Conservation (phyloP, 2,888 invertebrate genomes). For the Cremastobaeus sp. region DNA sequence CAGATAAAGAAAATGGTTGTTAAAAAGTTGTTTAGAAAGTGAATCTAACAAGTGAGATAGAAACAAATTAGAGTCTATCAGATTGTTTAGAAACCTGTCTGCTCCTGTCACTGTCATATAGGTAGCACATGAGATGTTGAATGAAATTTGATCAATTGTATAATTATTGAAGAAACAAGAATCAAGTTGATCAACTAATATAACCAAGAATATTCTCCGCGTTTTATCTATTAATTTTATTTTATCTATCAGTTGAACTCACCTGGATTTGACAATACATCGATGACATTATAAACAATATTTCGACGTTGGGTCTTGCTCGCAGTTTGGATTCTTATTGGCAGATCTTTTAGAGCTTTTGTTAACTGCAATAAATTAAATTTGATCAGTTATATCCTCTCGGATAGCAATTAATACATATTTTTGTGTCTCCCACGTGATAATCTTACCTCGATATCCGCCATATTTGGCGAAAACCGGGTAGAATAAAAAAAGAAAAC, state of each 20-base stretch:
- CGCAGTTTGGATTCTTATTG: constrained; percentile 85
- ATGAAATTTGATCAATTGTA: too few species aligned
- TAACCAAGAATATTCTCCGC: too few species aligned
- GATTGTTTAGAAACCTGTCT: too few species aligned
- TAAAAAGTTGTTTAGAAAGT: too few species aligned
- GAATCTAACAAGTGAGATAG: too few species aligned
- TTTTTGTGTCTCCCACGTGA: constrained; percentile 77
- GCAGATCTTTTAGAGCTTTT: constrained; percentile 86
- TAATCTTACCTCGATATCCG: constrained; percentile 83
- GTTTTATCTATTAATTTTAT: too few species aligned
- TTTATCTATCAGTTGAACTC: constrained; percentile 66
- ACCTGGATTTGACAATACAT: constrained; percentile 88
- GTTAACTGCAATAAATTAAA: constrained; percentile 80
- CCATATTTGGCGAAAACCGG: constrained; percentile 80
- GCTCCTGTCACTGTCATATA: too few species aligned
- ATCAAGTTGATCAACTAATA: background rate
- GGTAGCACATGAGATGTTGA: too few species aligned
- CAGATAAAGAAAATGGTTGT: too few species aligned
- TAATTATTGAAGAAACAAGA: too few species aligned
- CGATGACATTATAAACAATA: constrained; percentile 84
- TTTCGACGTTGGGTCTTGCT: constrained; percentile 85
- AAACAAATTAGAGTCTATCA: too few species aligned
- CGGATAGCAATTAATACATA: constrained; percentile 2
- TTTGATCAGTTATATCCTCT: background rate
- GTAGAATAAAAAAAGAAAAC: too few species aligned